These are phyloP conservation scores for Phaenicophaeus curvirostris DNA, from an alignment of 2,797 vertebrate genomes.

Conservation along the genomic window DNA sequence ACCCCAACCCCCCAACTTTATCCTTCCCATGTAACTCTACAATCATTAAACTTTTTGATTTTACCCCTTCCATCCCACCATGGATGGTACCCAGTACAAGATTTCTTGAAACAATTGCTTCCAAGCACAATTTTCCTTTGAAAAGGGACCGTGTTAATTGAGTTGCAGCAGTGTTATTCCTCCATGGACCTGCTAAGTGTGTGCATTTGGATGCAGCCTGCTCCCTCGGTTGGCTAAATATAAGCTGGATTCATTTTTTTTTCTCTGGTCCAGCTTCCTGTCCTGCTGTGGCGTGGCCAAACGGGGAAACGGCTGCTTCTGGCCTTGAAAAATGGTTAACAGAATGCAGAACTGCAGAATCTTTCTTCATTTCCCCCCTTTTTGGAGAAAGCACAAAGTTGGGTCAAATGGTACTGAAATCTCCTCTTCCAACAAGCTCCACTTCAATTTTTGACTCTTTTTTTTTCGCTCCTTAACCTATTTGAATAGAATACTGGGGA, in stretches of 20 bases:
- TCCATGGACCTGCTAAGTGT: rapidly evolving
- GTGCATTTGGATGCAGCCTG: not conserved
- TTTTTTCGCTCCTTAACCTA: not conserved
- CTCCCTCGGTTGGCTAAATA: not conserved
- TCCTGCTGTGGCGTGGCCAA: not conserved
- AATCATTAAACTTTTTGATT: not conserved
- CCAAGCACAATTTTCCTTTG: not conserved
- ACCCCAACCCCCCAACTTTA: no score
- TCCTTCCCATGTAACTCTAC: not conserved
- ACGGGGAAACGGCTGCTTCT: not conserved
- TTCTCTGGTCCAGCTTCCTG: not conserved
- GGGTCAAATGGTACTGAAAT: not conserved
- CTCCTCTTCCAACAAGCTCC: not conserved
- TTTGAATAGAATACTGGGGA: not conserved
- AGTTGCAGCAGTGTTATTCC: rapidly evolving
- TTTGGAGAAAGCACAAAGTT: not conserved
- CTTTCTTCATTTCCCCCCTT: not conserved
- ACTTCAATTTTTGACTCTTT: not conserved
- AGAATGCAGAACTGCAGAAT: not conserved
- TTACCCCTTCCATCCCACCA: not conserved
- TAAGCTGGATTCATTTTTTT: not conserved
- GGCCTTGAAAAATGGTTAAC: not conserved
- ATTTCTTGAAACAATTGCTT: not conserved
- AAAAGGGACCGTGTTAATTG: not conserved
- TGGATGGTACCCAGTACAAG: not conserved